A percentile compares a stretch with the other conserved stretches of the same genome.
Conservation (phyloP, 1,140 invertebrate genomes). For the Pristionchus pacificus region DNA sequence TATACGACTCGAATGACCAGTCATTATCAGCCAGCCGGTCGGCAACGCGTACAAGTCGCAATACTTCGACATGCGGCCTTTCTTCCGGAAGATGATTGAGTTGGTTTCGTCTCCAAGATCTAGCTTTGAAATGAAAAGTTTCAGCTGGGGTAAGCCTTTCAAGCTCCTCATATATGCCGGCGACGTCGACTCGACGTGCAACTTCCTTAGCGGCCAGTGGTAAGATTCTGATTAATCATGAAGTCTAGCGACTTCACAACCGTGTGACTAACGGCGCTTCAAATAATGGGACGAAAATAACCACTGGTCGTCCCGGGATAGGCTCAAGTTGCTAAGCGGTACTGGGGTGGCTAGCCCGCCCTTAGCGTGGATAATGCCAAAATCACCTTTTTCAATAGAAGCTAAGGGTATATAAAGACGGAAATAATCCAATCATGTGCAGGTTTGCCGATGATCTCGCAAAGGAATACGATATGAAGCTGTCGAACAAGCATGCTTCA, state of each 20-base stretch:
- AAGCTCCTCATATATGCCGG: conserved; percentile 62
- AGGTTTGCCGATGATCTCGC: conserved; percentile 58
- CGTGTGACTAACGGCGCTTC: no score
- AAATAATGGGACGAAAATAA: no score
- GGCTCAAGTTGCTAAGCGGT: no score
- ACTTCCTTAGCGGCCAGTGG: conserved; percentile 64
- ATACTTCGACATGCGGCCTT: conserved; percentile 14
- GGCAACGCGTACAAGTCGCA: conserved; percentile 11
- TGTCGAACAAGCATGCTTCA: background rate
- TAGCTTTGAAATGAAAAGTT: no score
- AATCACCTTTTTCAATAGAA: no score
- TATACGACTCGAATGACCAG: no score
- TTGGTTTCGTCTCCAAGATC: no score
- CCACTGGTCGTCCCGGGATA: no score
- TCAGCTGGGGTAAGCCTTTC: conserved; percentile 26
- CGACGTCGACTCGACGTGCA: conserved; percentile 64
- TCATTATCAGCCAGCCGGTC: conserved; percentile 18
- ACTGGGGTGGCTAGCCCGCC: no score
- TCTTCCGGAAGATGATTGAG: conserved; percentile 21
- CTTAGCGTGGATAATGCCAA: no score
- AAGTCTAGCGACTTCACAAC: no score
- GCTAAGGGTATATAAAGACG: no score
- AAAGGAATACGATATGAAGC: conserved; percentile 7
- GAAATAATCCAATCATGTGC: conserved; percentile 30
- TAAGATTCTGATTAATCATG: conserved; percentile 47